A percentile compares a stretch with the other conserved stretches of the same genome.
Evolutionary conservation across 2,888 invertebrate species (phyloP).

Genomic region (Leucoma salicis): DNA sequence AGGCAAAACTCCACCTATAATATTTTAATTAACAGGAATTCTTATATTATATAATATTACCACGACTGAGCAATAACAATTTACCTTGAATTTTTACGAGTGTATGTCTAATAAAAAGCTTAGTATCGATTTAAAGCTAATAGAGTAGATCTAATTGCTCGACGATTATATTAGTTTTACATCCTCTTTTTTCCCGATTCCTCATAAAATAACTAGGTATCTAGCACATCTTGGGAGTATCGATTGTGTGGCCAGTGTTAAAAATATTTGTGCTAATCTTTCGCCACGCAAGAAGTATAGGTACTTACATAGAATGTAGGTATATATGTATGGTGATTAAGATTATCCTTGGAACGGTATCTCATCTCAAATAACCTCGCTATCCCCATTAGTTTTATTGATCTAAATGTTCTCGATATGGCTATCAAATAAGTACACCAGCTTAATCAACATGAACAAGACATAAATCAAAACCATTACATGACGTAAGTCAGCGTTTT

Average conservation of each 20-base stretch:
- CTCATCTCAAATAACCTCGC: constrained; percentile 52
- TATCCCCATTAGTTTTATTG: constrained; percentile 45
- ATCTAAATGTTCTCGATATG: constrained; percentile 30
- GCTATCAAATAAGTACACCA: constrained; percentile 15
- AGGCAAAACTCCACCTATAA: not conserved
- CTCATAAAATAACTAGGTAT: constrained; percentile 22
- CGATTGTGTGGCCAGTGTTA: constrained; percentile 16
- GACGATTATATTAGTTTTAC: constrained; percentile 10
- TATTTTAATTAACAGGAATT: not conserved
- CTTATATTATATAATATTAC: not conserved
- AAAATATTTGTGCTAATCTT: no score
- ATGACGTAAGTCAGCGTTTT: no score
- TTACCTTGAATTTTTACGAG: constrained; percentile 27
- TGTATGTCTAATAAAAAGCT: constrained; percentile 17
- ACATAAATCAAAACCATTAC: not conserved
- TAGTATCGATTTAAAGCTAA: constrained; percentile 12
- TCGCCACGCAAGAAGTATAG: no score
- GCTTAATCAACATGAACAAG: not conserved
- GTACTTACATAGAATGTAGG: no score
- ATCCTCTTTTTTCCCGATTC: constrained; percentile 14
- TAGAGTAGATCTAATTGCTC: constrained; percentile 13
- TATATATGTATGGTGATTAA: constrained; percentile 42
- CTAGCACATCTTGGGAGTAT: constrained; percentile 13
- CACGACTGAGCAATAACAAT: constrained; percentile 8
- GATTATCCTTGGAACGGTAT: constrained; percentile 41